Conservation (phyloP, 2,888 invertebrate species). For the Scaptomyza parva region DNA sequence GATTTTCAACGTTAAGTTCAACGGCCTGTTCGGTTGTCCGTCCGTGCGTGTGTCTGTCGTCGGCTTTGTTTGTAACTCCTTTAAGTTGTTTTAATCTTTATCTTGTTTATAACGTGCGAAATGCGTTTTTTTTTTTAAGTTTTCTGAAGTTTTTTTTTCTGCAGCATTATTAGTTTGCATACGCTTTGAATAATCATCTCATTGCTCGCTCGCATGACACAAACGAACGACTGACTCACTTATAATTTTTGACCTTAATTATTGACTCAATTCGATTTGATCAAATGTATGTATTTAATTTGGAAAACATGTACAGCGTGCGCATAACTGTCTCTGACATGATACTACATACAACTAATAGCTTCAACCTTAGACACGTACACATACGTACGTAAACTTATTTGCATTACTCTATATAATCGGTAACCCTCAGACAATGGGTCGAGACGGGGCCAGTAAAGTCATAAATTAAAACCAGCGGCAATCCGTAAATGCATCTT, state of each 20-base stretch:
- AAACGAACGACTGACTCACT: slow-evolving; percentile 29
- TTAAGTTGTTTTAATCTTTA: slow-evolving; percentile 27
- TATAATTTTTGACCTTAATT: slow-evolving; percentile 36
- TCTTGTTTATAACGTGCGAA: slow-evolving; percentile 37
- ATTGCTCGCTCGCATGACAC: slow-evolving; percentile 9
- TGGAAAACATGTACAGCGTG: slow-evolving; percentile 3
- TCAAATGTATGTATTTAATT: neutral
- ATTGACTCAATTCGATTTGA: slow-evolving; percentile 1
- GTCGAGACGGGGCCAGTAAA: slow-evolving; percentile 47
- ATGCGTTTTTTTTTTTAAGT: no score
- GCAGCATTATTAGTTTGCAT: slow-evolving; percentile 59
- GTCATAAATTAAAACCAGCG: slow-evolving; percentile 53
- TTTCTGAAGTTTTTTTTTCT: slow-evolving; percentile 25
- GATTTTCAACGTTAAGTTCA: slow-evolving; percentile 66
- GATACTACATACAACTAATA: slow-evolving; percentile 6
- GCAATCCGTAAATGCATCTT: slow-evolving; percentile 29
- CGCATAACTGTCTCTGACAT: slow-evolving; percentile 28
- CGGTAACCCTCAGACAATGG: slow-evolving; percentile 17
- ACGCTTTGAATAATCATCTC: slow-evolving; percentile 50
- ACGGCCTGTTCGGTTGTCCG: slow-evolving; percentile 56
- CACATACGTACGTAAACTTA: neutral
- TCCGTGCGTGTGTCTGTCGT: neutral
- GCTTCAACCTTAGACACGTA: neutral
- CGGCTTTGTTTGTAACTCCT: slow-evolving; percentile 18
- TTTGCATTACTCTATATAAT: slow-evolving; percentile 1